A percentile compares a stretch with the other conserved stretches of the same genome.
Conservation (phyloP, 92 coral and sea anemone species). For the Siderastrea radians region DNA sequence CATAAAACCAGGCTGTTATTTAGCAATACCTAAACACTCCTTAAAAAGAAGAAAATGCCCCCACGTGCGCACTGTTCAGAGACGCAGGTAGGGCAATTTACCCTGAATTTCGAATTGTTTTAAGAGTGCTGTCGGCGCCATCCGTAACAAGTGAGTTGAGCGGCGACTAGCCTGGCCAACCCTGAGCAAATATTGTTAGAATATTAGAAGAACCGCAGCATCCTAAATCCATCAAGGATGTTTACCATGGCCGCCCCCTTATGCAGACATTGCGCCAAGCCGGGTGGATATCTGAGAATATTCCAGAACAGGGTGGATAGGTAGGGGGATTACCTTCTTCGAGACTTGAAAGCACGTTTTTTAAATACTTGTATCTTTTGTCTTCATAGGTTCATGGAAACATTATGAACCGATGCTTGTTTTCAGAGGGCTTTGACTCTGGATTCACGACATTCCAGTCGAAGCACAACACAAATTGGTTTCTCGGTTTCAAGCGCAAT, state of each 20-base stretch:
- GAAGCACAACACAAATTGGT: conserved; percentile 8
- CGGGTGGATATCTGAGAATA: too few relatives aligned
- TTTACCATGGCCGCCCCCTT: not conserved
- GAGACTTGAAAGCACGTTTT: not conserved
- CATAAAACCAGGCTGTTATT: too few relatives aligned
- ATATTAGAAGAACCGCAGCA: not conserved
- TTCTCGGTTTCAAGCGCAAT: conserved; percentile 41
- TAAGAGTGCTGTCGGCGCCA: not conserved
- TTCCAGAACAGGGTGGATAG: too few relatives aligned
- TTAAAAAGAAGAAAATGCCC: too few relatives aligned
- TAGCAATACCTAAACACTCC: too few relatives aligned
- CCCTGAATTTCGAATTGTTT: not conserved
- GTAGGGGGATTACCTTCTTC: too few relatives aligned
- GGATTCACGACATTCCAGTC: conserved; percentile 23
- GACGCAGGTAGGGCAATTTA: too few relatives aligned
- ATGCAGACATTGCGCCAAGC: not conserved
- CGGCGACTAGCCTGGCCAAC: not conserved
- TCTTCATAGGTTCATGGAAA: conserved; percentile 27
- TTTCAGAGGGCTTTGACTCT: not conserved
- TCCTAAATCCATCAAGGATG: not conserved
- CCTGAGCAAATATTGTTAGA: not conserved
- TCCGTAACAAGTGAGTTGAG: not conserved
- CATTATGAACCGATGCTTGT: conserved; percentile 19
- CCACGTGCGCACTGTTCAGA: too few relatives aligned
- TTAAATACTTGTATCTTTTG: not conserved